Evolutionary conservation across 2,888 invertebrate genomes (phyloP).

Genomic region (Hartigia nigra): DNA sequence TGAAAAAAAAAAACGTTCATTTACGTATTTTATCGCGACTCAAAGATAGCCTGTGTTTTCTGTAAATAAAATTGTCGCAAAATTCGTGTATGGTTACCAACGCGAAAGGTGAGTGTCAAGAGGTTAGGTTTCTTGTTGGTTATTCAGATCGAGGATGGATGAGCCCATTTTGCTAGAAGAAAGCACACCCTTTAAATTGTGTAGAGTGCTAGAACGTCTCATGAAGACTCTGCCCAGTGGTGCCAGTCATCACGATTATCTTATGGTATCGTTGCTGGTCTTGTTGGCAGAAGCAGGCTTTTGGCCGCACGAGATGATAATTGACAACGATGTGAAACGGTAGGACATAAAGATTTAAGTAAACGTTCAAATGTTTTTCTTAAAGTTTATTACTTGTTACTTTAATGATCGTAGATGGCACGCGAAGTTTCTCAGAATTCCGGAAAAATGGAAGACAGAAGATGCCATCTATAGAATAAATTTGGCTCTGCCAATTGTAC

Average conservation of each 20-base stretch:
- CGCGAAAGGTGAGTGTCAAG: not conserved
- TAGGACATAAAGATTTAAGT: not conserved
- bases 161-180: conserved; percentile 49
- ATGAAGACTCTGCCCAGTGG: conserved; percentile 34
- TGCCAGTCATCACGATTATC: conserved; percentile 49
- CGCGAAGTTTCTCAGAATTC: conserved; percentile 30
- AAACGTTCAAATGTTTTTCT: not conserved
- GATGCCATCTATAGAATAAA: conserved; percentile 42
- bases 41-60: not conserved
- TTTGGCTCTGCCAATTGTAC: conserved; percentile 32
- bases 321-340: not conserved
- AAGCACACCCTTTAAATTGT: conserved; percentile 38
- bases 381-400: not conserved
- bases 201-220: conserved; percentile 40
- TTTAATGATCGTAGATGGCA: conserved; percentile 23
- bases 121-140: not conserved
- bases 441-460: conserved; percentile 38
- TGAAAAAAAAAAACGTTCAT: not conserved
- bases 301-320: conserved; percentile 3
- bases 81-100: not conserved
- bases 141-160: conserved; percentile 17
- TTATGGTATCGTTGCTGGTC: conserved; percentile 50
- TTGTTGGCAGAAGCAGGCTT: conserved; percentile 52
- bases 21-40: not conserved
- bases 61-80: not conserved